These are phyloP conservation scores for Pantherophis guttatus DNA, from an alignment of 2,113 vertebrate species.

Conservation along the genomic window DNA sequence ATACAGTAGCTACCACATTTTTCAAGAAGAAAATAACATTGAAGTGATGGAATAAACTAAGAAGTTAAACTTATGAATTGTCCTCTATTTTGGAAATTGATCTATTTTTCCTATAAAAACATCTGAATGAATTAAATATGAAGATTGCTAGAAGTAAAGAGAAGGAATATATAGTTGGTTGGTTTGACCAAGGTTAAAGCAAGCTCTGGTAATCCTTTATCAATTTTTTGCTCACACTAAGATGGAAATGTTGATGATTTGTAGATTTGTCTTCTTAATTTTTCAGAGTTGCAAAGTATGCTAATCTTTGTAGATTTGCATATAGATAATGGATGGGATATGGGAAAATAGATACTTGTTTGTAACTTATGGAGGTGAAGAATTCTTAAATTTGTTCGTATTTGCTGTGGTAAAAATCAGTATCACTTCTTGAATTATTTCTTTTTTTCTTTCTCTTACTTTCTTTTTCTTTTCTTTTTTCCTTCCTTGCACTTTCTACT, in stretches of 20 bases:
- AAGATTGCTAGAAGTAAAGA: background rate
- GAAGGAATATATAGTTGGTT: background rate
- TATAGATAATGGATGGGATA: background rate
- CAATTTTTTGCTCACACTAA: background rate
- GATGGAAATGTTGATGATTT: background rate
- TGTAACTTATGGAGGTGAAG: background rate
- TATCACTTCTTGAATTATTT: background rate
- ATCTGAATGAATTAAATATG: background rate
- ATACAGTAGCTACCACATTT: background rate
- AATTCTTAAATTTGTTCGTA: background rate
- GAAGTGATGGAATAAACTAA: background rate
- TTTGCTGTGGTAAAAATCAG: background rate
- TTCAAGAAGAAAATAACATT: background rate
- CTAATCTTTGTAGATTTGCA: background rate
- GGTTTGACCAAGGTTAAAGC: background rate
- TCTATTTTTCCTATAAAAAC: background rate
- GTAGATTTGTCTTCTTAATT: background rate
- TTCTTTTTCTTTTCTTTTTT: background rate
- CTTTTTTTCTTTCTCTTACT: background rate
- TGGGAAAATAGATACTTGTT: background rate
- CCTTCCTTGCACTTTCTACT: background rate
- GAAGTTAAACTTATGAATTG: background rate
- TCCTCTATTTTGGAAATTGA: background rate
- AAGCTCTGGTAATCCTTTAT: background rate
- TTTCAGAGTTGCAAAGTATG: no score